A percentile compares a stretch with the other conserved stretches of the same genome.
Conservation (phyloP, 2,113 vertebrate species). For the Garra rufa region DNA sequence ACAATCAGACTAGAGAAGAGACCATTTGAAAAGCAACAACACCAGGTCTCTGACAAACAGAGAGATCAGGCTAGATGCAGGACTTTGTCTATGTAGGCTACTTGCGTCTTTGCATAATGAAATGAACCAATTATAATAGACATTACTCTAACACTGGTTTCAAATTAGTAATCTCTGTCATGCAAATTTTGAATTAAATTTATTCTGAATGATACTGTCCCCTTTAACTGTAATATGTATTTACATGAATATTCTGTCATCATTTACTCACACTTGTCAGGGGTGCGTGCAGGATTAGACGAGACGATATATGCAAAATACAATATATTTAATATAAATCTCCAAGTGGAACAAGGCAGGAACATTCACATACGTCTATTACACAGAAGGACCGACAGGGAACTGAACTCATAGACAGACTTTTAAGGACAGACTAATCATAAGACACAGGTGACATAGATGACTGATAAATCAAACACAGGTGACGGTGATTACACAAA, state of each 20-base stretch:
- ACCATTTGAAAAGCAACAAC: constrained; percentile 19
- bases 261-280: background rate
- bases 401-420: too few relatives aligned
- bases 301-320: too few relatives aligned
- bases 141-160: background rate
- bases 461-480: too few relatives aligned
- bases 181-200: background rate
- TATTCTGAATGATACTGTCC: background rate
- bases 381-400: too few relatives aligned
- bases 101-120: background rate
- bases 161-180: background rate
- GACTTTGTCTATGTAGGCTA: background rate
- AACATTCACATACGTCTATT: too few relatives aligned
- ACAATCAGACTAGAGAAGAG: constrained; percentile 46
- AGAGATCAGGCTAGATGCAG: background rate
- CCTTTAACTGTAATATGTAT: background rate
- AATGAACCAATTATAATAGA: background rate
- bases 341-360: too few relatives aligned
- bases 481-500: too few relatives aligned
- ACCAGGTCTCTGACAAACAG: background rate
- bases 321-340: too few relatives aligned
- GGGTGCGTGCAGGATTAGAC: too few relatives aligned
- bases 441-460: too few relatives aligned
- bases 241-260: background rate
- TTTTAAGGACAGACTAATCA: too few relatives aligned